Base-by-base conservation (phyloP, 2,113 vertebrate genomes). In the Podocnemis expansa region DNA sequence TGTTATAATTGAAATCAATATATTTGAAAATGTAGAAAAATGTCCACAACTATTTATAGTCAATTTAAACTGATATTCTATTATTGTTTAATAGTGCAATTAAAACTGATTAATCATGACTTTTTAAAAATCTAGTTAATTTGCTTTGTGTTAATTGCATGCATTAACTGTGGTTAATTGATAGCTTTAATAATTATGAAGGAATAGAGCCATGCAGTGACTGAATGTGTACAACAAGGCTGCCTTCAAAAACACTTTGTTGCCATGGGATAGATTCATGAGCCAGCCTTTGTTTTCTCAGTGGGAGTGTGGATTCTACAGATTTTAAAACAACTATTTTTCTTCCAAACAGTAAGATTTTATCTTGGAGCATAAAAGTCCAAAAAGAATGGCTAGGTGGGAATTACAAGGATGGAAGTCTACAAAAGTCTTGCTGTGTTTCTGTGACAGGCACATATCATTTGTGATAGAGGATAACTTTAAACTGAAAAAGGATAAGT, bases 201-300 rank as follows among this genome's bases (percentile, higher is more conserved):
- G 93, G 78, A 95, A 84, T 78, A 54, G 70, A 93, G 58, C 67
- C n/a, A n/a, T n/a, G n/a, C 78, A 87, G 93, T 94, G 87, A 10
- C 56, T 92, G 88, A 88, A 96, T 88, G n/a, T 89, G 93, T 84
- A 73, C 90, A 93, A 90, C 89, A 82, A 94, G 10, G 84, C 38
- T 88, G 43, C 93, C 56, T 91, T 80, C 80, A 89, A 89, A 21
- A 27, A 84, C 84, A 90, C 84, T 90, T 78, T 85, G 87, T 56
- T 93, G 63, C 47, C 82, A 93, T 63, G 67, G 80, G 84, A 93
- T 67, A 78, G 82, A 94, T 94, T 82, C 78, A 96, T 54, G 9
- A 94, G 24, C 78, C 84, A 80, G 27, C 90, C 56, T 94, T 90
- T 96, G 58, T 90, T 91, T 89, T 58, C 88, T 96, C 88, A 90